Evolutionary conservation across 2,113 vertebrate genomes (phyloP), one percentile per base, ranked within the genome.

Genomic region (Anas platyrhynchos): DNA sequence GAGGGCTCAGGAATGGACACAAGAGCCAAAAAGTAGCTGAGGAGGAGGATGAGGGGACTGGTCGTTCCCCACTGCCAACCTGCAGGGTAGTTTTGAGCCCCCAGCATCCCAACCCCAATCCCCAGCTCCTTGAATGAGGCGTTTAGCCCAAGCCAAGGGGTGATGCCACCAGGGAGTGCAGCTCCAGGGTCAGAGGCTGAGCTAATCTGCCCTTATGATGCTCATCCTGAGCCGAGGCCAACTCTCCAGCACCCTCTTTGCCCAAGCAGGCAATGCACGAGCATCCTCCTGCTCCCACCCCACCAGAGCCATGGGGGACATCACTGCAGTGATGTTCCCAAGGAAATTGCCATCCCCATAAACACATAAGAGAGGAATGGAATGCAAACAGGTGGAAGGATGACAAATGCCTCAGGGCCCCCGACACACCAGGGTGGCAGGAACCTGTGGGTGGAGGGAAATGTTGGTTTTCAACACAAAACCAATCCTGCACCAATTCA

Each of bases 381-480:
- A 43, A 68, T 84, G 84, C 5, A 43, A 89, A 4, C 9, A 2
- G 17, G 56, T 61, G 43, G 8, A 21, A 79, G 44, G 38, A 62
- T 71, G 46, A 87, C 0, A 0, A 48, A 79, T 1, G 0, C 58
- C 66, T 62, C 2, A 3, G 55, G 54, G 69, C 56, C 65, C 44
- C 0, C 0, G 32, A 50, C 50, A 43, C n/a, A 94, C 29, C 41
- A 14, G 9, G 46, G 41, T 41, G 2, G 16, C 32, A 4, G 22
- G 86, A 34, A 16, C 65, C 44, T 86, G 71, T 56, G 72, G 71
- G 80, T 55, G 61, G 72, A 92, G 12, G 76, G 63, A 90, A 94
- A 82, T 36, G 61, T 41, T 63, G 59, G 85, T 96, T 96, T 78
- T 91, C 66, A 63, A 56, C 83, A 91, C 67, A 83, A 86, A 94